Evolutionary conservation across 2,888 invertebrate genomes (phyloP).

Genomic region (Apodemia hepburni): DNA sequence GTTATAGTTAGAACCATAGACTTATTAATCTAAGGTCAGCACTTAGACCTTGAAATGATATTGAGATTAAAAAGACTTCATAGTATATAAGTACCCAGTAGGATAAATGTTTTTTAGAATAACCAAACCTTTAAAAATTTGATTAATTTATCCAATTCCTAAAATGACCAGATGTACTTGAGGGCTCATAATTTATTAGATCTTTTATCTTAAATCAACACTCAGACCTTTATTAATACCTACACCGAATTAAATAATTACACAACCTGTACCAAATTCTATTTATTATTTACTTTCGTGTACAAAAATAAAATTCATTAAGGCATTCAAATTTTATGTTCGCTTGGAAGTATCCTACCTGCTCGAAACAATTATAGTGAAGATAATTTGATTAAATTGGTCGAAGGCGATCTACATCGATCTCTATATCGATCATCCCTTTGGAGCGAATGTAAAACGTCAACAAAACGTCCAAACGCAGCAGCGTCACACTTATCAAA

Average conservation of each 20-base stretch:
- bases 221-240: background rate
- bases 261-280: background rate
- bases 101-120: background rate
- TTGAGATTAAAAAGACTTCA: too few species aligned
- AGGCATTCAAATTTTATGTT: background rate
- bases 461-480: constrained; percentile 59
- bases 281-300: background rate
- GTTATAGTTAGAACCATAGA: too few species aligned
- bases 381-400: constrained; percentile 12
- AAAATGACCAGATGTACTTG: background rate
- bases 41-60: too few species aligned
- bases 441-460: constrained; percentile 62
- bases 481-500: constrained; percentile 72
- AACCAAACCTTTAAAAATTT: background rate
- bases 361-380: constrained; percentile 1
- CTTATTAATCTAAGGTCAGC: too few species aligned
- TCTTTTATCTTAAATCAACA: too few species aligned
- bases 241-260: background rate
- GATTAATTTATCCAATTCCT: background rate
- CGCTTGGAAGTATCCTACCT: background rate
- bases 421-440: constrained; percentile 57
- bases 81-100: too few species aligned
- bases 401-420: constrained; percentile 13
- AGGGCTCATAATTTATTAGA: too few species aligned
- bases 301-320: background rate